Base-by-base conservation (phyloP, 2,888 invertebrate genomes). In the Drosophila mulleri region DNA sequence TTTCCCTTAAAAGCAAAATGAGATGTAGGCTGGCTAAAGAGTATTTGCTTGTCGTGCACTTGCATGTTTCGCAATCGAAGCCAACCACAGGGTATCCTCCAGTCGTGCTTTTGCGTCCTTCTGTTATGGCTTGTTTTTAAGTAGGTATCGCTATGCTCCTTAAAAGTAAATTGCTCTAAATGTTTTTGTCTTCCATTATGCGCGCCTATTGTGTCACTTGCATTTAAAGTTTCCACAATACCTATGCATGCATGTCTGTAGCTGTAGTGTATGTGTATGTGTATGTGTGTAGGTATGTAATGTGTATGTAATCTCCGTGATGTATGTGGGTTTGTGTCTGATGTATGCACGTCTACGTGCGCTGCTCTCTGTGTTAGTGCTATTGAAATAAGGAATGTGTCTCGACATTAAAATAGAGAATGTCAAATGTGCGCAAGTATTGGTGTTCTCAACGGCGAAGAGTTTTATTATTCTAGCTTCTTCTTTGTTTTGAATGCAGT, bases 161-260 rank as follows among this genome's bases (percentile, higher is more conserved):
- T 70, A 67, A 86, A 83, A 77, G 86, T 83, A 75, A 83, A 81
- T 83, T 83, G 83, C 80, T 77, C 80, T 77, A 77, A 80, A 80
- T 80, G 77, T 77, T 77, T 83, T 83, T 77, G 76, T 80, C 72
- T 81, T 75, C 78, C 76, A 73, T 81, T 75, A 76, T 79, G 83
- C 81, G 78, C 76, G 78, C 76, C 86, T 83, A 83, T 85, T 85
- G 83, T 80, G 83, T 74, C 86, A 68, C 76, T 85, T 81, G 86
- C 83, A 83, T 83, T 81, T 76, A 76, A 76, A 72, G 74, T 79
- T 81, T 59, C 71, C 76, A 83, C 81, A 83, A 81, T 78, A 71
- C 61, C 58, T 41, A 69, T 56, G 44, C 58, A 60, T 45, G 42
- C 41, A 50, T 37, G 37, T 48, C 29, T 66, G 62, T 59, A 23